Evolutionary conservation across 2,888 invertebrate genomes (phyloP), one percentile per base, ranked within the genome.

Genomic region (Dyspetes luteomarginatus): DNA sequence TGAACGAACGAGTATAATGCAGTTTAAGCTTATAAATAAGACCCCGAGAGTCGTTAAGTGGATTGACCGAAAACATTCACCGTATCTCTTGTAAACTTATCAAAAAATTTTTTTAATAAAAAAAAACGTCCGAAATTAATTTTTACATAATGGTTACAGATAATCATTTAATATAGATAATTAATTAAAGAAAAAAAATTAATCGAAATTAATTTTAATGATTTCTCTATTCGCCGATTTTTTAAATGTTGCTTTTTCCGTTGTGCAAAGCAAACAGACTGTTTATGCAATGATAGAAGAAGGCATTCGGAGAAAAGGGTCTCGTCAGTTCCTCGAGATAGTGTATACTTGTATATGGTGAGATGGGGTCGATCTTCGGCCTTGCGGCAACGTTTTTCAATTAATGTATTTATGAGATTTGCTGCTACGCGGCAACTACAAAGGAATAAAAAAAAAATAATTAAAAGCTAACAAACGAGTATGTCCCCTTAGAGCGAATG

Each of bases 331-430:
- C 55, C 56, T 15, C 73, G 56, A 43, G 45, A 43, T 45, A n/a
- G 60, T 60, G n/a, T 17, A 19, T 36, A 22, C n/a, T 24, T 41
- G 28, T 58, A 9, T 17, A 9, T 15, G 2, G 12, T 15, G 30
- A 43, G 56, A 78, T n/a, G 69, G 56, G 64, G 65, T 81, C 58
- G 78, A 65, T 62, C 72, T 58, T 71, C 58, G 67, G 78, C 62
- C 83, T 80, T 81, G 86, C 83, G 76, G 80, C 55, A 87, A 82
- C 85, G 83, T 87, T 89, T 90, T 88, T 86, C 78, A 88, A 88
- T 89, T 91, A 88, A 90, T 88, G 88, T 90, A 91, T 91, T 91
- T 90, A 91, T 90, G 88, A 90, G 88, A 90, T 89, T 90, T 89
- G 87, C 36, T 84, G 83, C 84, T 88, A 60, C 78, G 76, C 67